These are phyloP conservation scores for Neomonachus schauinslandi DNA, from an alignment of 2,113 vertebrate genomes.

Conservation along the genomic window DNA sequence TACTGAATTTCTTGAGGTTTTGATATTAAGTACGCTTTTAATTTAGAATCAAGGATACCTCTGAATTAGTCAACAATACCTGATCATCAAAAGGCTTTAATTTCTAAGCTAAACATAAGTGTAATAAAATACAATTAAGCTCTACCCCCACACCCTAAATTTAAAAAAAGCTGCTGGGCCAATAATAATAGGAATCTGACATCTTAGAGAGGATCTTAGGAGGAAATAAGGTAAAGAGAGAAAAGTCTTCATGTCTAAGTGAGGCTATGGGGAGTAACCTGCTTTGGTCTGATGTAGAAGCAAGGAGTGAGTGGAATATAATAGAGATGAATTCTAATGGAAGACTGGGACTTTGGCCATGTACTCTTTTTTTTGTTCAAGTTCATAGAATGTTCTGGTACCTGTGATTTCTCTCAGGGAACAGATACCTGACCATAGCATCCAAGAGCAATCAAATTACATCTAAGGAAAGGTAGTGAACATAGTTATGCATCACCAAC, in stretches of 20 bases:
- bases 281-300: background rate
- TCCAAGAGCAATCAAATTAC: background rate
- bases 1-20: background rate
- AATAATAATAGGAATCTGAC: background rate
- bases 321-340: background rate
- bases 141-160: background rate
- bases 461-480: background rate
- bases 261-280: background rate
- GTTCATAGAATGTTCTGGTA: background rate
- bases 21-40: background rate
- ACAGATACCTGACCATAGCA: background rate
- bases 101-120: slow-evolving; percentile 7
- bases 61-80: background rate
- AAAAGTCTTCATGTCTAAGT: background rate
- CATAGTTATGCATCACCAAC: background rate
- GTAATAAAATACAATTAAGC: background rate
- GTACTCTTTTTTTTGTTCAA: background rate
- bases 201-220: background rate
- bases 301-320: background rate
- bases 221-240: background rate
- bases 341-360: background rate
- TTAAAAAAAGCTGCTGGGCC: background rate
- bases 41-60: background rate
- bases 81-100: background rate
- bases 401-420: background rate